These are phyloP conservation scores for Apamea epomidion DNA, from an alignment of 2,888 invertebrate genomes.

Conservation along the genomic window DNA sequence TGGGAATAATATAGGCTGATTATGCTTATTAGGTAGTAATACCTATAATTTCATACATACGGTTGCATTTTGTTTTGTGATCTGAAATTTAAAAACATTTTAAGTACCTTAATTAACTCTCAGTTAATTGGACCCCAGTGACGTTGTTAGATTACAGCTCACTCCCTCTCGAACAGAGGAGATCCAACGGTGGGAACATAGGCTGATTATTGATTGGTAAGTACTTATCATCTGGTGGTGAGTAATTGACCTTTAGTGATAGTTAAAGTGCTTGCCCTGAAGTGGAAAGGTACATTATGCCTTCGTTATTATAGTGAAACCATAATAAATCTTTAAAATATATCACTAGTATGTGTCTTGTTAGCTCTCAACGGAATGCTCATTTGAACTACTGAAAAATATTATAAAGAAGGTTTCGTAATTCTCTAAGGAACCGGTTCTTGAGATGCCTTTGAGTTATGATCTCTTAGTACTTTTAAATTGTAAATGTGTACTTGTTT, in stretches of 20 bases:
- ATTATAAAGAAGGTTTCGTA: slow-evolving; percentile 11
- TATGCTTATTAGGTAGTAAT: no score
- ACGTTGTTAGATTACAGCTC: not conserved
- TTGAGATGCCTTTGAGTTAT: slow-evolving; percentile 31
- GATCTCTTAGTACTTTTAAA: slow-evolving; percentile 16
- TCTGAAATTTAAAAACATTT: not conserved
- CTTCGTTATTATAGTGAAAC: not conserved
- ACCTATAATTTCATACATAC: no score
- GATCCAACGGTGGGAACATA: no score
- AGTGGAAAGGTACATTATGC: not conserved
- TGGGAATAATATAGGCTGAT: no score
- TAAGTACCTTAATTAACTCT: not conserved
- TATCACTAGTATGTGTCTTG: not conserved
- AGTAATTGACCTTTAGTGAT: not conserved
- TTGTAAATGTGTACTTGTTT: not conserved
- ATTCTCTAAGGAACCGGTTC: slow-evolving; percentile 18
- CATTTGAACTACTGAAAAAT: slow-evolving; percentile 46
- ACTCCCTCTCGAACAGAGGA: no score
- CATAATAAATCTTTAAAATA: not conserved
- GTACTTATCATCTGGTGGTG: not conserved
- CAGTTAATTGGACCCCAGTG: not conserved
- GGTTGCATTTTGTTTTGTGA: no score
- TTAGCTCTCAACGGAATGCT: slow-evolving; percentile 34
- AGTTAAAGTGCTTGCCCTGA: not conserved
- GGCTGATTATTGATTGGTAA: not conserved